These are phyloP conservation scores for Brachypodius melanocephalos DNA, from an alignment of 2,113 vertebrate species.

Conservation along the genomic window DNA sequence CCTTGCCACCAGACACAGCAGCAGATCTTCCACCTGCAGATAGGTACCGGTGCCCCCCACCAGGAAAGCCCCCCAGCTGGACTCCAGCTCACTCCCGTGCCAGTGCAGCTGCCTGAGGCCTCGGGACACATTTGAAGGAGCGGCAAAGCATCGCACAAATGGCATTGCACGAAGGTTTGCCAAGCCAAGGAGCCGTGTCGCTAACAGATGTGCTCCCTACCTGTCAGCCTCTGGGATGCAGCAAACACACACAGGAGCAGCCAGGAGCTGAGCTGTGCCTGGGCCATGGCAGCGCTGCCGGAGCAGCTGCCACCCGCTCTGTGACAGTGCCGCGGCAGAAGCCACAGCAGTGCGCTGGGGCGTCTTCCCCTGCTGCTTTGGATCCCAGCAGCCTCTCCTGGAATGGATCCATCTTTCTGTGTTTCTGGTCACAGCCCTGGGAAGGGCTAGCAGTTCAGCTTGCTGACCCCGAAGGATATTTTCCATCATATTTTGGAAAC, in stretches of 20 bases:
- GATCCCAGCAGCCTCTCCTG: slow-evolving; percentile 40
- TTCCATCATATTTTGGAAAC: slow-evolving; percentile 49
- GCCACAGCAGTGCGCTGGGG: background rate
- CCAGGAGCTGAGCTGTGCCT: background rate
- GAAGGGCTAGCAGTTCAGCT: slow-evolving; percentile 40
- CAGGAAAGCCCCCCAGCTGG: too few relatives aligned
- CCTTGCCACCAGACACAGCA: background rate
- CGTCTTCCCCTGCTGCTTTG: background rate
- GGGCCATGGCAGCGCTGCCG: background rate
- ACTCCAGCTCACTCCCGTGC: background rate
- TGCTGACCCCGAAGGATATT: background rate
- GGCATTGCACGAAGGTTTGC: background rate
- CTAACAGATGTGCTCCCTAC: background rate
- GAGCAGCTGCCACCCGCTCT: background rate
- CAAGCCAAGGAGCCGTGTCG: background rate
- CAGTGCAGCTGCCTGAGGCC: background rate
- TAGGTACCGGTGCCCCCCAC: background rate
- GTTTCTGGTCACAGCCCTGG: slow-evolving; percentile 4
- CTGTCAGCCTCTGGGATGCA: slow-evolving; percentile 34
- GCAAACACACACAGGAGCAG: slow-evolving; percentile 19
- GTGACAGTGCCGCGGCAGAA: accelerated
- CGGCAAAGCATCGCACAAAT: accelerated
- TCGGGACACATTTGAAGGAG: background rate
- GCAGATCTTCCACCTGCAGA: background rate
- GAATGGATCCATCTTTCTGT: background rate